phyloP scores from a whole-genome alignment of 1,140 invertebrate species.

The Coptotermes formosanus region DNA sequence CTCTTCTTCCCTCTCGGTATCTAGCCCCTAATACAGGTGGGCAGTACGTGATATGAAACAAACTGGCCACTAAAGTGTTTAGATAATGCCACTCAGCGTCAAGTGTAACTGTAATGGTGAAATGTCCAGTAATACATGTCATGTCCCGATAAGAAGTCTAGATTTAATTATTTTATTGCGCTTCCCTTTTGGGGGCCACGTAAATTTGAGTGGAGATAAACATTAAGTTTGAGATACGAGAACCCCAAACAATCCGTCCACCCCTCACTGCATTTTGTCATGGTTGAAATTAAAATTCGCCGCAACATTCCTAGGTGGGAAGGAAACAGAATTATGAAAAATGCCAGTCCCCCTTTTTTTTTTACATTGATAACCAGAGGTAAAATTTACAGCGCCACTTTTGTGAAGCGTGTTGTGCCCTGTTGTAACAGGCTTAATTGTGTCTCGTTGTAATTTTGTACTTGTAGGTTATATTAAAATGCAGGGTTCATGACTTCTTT shows the following conservation, averaged over 20 bases:
- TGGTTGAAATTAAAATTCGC: neutral
- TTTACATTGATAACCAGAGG: neutral
- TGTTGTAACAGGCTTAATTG: conserved; percentile 4
- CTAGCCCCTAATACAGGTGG: neutral
- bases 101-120: neutral
- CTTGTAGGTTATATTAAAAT: neutral
- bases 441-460: neutral
- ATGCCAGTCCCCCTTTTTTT: neutral
- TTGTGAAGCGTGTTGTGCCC: neutral
- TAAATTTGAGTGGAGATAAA: neutral
- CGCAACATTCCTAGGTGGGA: neutral
- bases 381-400: neutral
- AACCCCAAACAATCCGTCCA: neutral
- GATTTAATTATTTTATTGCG: neutral
- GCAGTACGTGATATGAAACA: neutral
- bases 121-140: neutral
- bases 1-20: neutral
- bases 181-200: neutral
- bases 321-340: neutral
- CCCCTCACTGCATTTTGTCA: neutral
- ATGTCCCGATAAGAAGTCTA: neutral
- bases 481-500: neutral
- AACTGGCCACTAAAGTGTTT: neutral
- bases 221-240: neutral
- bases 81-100: neutral